Evolutionary conservation across 2,888 invertebrate genomes (phyloP).

Genomic region (Ormyrus labotus): DNA sequence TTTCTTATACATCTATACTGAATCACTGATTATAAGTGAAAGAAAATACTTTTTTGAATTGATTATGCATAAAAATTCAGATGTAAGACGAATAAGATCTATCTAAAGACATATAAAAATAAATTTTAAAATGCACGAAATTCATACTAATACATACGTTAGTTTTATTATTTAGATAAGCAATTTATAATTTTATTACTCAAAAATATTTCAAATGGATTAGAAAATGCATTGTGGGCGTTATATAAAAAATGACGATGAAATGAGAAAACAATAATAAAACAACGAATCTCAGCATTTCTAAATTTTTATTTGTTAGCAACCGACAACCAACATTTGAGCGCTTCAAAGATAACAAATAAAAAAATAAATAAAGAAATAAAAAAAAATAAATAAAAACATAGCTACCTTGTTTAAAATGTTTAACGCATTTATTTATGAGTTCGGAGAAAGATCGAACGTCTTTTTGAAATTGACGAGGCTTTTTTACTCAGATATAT

Average conservation of each 20-base stretch:
- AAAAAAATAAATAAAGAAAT: too few relatives aligned
- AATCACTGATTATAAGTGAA: too few relatives aligned
- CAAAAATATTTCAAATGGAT: background rate
- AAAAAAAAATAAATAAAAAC: too few relatives aligned
- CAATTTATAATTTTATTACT: background rate
- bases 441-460: constrained; percentile 53
- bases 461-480: constrained; percentile 55
- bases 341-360: background rate
- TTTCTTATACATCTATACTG: too few relatives aligned
- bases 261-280: constrained; percentile 31
- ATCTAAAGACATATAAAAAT: too few relatives aligned
- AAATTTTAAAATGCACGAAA: too few relatives aligned
- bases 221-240: too few relatives aligned
- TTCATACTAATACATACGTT: too few relatives aligned
- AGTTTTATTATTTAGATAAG: too few relatives aligned
- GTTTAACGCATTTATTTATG: constrained; percentile 50
- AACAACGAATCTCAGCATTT: constrained; percentile 42
- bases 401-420: constrained; percentile 27
- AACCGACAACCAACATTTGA: constrained; percentile 38
- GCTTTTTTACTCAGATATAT: constrained; percentile 43
- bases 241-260: constrained; percentile 8
- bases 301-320: constrained; percentile 50
- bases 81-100: too few relatives aligned
- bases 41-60: too few relatives aligned
- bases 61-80: too few relatives aligned